These are phyloP conservation scores for Biston betularia DNA, from an alignment of 2,888 invertebrate genomes.

Conservation along the genomic window DNA sequence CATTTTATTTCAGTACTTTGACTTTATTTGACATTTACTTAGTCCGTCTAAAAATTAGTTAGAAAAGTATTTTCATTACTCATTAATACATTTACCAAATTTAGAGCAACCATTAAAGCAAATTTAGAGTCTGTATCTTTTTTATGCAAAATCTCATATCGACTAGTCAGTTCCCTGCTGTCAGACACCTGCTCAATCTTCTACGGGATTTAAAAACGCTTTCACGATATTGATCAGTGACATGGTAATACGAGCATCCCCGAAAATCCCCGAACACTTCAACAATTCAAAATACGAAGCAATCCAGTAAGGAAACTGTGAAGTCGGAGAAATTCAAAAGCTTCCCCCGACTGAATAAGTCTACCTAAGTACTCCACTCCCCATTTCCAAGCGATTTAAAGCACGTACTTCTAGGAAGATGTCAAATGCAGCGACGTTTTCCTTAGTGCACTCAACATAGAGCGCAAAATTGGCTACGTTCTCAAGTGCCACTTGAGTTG, in stretches of 20 bases:
- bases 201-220: slow-evolving; percentile 16
- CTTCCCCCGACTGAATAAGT: slow-evolving; percentile 34
- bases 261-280: slow-evolving; percentile 18
- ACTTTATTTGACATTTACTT: no score
- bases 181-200: background rate
- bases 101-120: no score
- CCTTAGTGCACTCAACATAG: slow-evolving; percentile 33
- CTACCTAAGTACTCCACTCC: slow-evolving; percentile 36
- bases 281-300: slow-evolving; percentile 26
- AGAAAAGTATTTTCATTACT: no score
- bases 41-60: no score
- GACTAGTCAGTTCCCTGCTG: background rate
- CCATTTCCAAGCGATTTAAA: slow-evolving; percentile 34
- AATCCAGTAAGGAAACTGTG: slow-evolving; percentile 30
- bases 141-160: no score
- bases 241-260: slow-evolving; percentile 20
- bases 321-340: slow-evolving; percentile 37
- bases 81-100: no score
- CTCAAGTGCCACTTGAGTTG: slow-evolving; percentile 25
- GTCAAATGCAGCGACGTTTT: slow-evolving; percentile 28
- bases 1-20: no score
- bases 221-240: slow-evolving; percentile 17
- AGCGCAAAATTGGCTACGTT: slow-evolving; percentile 35
- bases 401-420: slow-evolving; percentile 12
- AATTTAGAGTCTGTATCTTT: no score